Conservation (phyloP, 1,140 invertebrate genomes). For the Pteromalus puparum region DNA sequence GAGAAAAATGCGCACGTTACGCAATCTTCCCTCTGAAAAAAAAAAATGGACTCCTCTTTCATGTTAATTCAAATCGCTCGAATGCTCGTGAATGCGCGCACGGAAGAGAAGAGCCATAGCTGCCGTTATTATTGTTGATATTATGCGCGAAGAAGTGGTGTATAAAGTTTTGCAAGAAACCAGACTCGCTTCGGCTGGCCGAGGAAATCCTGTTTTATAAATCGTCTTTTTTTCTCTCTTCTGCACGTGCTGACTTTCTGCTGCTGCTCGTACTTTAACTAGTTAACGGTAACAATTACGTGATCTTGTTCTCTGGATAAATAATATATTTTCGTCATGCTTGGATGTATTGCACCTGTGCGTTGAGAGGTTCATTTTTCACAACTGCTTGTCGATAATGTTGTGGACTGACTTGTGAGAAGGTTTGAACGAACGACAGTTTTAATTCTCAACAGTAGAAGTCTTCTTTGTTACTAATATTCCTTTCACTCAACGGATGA, state of each 20-base stretch:
- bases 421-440: not conserved
- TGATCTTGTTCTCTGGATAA: constrained; percentile 31
- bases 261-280: constrained; percentile 2
- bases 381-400: not conserved
- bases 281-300: constrained; percentile 45
- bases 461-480: too few relatives aligned
- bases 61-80: constrained; percentile 18
- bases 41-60: not conserved
- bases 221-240: not conserved
- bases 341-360: not conserved
- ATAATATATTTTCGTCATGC: constrained; percentile 12
- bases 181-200: not conserved
- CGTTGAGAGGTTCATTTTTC: not conserved
- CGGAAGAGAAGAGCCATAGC: not conserved
- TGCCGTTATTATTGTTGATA: not conserved
- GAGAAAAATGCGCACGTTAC: not conserved
- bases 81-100: not conserved
- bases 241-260: not conserved
- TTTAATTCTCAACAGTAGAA: not conserved
- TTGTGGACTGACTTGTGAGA: not conserved
- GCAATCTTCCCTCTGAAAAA: not conserved
- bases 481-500: too few relatives aligned
- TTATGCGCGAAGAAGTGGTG: not conserved
- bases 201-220: constrained; percentile 44
- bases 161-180: constrained; percentile 25